A percentile compares a stretch with the other conserved stretches of the same genome.
Conservation (phyloP, 2,888 invertebrate genomes). For the Embidobia sp. region DNA sequence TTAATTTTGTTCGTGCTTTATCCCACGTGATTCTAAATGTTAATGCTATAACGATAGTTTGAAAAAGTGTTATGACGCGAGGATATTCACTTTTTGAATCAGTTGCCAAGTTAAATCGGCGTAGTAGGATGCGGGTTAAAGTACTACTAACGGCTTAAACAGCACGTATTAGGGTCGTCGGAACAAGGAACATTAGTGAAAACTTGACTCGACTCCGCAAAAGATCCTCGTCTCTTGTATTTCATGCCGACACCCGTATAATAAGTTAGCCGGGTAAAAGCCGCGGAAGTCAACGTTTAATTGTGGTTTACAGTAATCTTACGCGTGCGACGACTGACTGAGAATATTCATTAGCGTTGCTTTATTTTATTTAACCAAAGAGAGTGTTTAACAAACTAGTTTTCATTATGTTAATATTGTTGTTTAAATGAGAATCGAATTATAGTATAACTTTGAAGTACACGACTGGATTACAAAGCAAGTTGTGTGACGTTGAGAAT, state of each 20-base stretch:
- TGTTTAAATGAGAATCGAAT: too few species aligned
- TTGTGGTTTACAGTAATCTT: constrained; percentile 71
- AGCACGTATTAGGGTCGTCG: constrained; percentile 75
- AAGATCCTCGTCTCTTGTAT: constrained; percentile 64
- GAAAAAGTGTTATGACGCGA: constrained; percentile 2
- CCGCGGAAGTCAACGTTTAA: constrained; percentile 69
- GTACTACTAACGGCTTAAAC: constrained; percentile 72
- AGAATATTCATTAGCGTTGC: constrained; percentile 51
- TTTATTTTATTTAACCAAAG: constrained; percentile 22
- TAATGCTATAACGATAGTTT: background rate
- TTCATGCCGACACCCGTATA: constrained; percentile 62
- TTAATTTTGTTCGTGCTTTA: background rate
- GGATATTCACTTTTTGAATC: constrained; percentile 40
- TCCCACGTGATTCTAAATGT: constrained; percentile 6
- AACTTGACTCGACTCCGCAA: constrained; percentile 74
- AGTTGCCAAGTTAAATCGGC: constrained; percentile 50
- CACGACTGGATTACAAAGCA: too few species aligned
- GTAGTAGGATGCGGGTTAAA: constrained; percentile 61
- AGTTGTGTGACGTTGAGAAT: too few species aligned
- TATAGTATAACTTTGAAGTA: too few species aligned
- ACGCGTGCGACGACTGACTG: constrained; percentile 55
- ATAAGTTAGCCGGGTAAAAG: constrained; percentile 67
- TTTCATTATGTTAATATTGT: too few species aligned
- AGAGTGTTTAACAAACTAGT: constrained; percentile 26
- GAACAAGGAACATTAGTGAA: constrained; percentile 81